Evolutionary conservation across 2,113 vertebrate species (phyloP).

Genomic region (Phrynosoma platyrhinos): DNA sequence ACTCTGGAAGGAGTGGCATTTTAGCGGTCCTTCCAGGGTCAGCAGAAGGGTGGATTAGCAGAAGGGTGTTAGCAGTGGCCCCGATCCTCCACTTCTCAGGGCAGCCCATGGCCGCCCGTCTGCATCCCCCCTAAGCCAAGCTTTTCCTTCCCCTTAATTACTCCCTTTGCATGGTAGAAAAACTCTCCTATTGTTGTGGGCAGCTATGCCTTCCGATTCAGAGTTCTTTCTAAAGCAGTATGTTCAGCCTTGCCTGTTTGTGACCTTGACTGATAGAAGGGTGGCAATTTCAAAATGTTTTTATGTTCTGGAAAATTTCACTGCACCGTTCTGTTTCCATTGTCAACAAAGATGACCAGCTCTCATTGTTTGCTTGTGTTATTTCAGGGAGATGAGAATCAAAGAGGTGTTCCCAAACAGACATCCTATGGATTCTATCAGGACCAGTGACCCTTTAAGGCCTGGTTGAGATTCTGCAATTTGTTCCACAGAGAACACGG

Average conservation of each 20-base stretch:
- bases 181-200: no score
- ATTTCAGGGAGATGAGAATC: slow-evolving; percentile 67
- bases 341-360: slow-evolving; percentile 59
- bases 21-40: no score
- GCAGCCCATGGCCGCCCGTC: no score
- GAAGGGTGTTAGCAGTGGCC: no score
- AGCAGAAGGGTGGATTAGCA: no score
- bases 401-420: slow-evolving; percentile 46
- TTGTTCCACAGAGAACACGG: background rate
- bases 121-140: background rate
- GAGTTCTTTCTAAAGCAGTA: background rate
- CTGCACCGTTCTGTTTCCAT: slow-evolving; percentile 59
- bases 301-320: slow-evolving; percentile 58
- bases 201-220: background rate
- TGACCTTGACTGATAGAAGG: slow-evolving; percentile 15
- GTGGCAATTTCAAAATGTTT: slow-evolving; percentile 51
- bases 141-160: background rate
- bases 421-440: slow-evolving; percentile 49
- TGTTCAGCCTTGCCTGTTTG: background rate
- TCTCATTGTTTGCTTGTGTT: slow-evolving; percentile 70
- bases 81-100: no score
- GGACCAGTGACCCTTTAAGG: slow-evolving; percentile 44
- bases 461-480: background rate
- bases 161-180: background rate
- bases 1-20: no score